phyloP scores from a whole-genome alignment of 2,113 vertebrate species.

The Urocitellus parryii region DNA sequence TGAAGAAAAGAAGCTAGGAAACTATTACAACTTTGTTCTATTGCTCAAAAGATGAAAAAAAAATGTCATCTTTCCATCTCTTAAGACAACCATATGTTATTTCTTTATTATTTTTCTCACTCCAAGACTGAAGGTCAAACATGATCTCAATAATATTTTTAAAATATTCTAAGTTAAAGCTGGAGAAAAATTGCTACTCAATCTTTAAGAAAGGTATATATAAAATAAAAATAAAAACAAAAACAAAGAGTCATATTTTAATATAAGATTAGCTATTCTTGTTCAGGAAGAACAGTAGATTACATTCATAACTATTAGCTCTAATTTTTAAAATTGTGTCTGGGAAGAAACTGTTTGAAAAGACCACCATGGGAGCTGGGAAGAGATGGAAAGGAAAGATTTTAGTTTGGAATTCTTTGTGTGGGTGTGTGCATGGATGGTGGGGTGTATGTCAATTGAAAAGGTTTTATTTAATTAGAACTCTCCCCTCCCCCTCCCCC shows the following conservation, averaged over 20 bases:
- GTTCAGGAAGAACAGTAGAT: background rate
- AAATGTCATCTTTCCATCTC: background rate
- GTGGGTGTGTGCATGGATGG: background rate
- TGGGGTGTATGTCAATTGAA: background rate
- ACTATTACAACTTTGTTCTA: background rate
- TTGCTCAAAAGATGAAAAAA: background rate
- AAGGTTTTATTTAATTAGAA: background rate
- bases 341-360: background rate
- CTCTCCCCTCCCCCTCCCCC: background rate
- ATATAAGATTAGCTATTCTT: background rate
- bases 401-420: background rate
- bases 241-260: background rate
- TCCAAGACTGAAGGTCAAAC: background rate
- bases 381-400: background rate
- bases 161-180: background rate
- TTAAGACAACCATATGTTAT: background rate
- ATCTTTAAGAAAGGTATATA: background rate
- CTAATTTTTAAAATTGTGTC: background rate
- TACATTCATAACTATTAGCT: background rate
- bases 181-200: background rate
- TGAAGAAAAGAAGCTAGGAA: conserved; percentile 16
- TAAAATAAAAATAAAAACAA: background rate
- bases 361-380: background rate
- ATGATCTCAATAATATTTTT: conserved; percentile 16
- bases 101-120: background rate